Conservation (phyloP, 2,113 vertebrate genomes). For the Grallaria varia region DNA sequence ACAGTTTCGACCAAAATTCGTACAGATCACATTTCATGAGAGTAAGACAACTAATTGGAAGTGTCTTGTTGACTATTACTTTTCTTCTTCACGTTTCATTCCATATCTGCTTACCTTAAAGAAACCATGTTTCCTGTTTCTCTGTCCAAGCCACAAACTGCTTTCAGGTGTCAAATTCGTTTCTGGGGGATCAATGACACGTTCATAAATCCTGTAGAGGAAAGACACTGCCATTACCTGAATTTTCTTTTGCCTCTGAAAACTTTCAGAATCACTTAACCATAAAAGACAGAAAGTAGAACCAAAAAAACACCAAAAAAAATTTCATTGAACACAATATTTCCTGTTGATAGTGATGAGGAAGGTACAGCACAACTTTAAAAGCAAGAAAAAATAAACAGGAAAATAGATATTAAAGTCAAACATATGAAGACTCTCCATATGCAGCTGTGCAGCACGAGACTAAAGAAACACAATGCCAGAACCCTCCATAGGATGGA, state of each 20-base stretch:
- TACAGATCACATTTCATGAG: background rate
- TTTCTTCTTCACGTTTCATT: background rate
- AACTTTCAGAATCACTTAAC: background rate
- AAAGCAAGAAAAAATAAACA: background rate
- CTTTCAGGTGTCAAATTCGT: constrained; percentile 86
- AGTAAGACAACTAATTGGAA: background rate
- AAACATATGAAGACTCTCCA: background rate
- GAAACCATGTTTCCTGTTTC: constrained; percentile 90
- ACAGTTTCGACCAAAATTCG: background rate
- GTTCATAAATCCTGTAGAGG: constrained; percentile 91
- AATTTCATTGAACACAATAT: fast-evolving
- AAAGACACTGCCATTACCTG: constrained; percentile 35
- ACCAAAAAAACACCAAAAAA: fast-evolving
- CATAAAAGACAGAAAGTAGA: background rate
- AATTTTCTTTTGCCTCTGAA: background rate
- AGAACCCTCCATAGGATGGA: background rate
- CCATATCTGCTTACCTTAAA: constrained; percentile 86
- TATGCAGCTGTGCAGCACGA: background rate
- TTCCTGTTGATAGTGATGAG: background rate
- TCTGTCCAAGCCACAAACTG: constrained; percentile 93
- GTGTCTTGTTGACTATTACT: background rate
- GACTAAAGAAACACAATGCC: background rate
- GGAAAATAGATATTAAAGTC: background rate
- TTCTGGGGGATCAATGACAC: constrained; percentile 90
- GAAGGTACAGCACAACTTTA: background rate